A percentile compares a stretch with the other conserved stretches of the same genome.
Evolutionary conservation across 92 coral and sea anemone genomes (phyloP).

Genomic region (Palythoa grandis): DNA sequence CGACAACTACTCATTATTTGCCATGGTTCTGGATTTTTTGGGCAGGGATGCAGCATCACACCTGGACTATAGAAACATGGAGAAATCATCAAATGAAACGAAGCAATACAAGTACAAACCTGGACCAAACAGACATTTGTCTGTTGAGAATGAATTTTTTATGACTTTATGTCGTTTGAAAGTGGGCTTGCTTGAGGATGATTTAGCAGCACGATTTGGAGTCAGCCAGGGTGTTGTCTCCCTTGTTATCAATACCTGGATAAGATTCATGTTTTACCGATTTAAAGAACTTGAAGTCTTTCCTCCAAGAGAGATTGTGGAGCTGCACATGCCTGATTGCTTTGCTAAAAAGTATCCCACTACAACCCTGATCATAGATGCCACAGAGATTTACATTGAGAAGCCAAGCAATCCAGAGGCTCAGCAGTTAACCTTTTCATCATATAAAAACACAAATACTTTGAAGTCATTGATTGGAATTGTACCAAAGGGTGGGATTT

Average conservation of each 20-base stretch:
- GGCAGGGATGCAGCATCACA: conserved; percentile 61
- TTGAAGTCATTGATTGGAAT: conserved; percentile 42
- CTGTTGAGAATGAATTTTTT: conserved; percentile 49
- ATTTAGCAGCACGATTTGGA: conserved; percentile 66
- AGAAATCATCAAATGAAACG: background rate
- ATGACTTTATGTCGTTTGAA: conserved; percentile 54
- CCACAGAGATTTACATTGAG: conserved; percentile 44
- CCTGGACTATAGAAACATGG: conserved; percentile 47
- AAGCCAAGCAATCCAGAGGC: no score
- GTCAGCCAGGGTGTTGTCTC: conserved; percentile 55
- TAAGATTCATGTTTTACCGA: conserved; percentile 47
- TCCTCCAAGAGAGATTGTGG: conserved; percentile 57
- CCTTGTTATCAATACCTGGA: conserved; percentile 44
- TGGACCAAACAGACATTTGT: conserved; percentile 58
- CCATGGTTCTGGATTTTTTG: conserved; percentile 54
- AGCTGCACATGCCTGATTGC: conserved; percentile 63
- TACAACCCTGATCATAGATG: conserved; percentile 61
- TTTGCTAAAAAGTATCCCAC: conserved; percentile 53
- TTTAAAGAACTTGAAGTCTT: conserved; percentile 63
- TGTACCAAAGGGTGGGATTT: conserved; percentile 59
- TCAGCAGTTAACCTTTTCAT: conserved; percentile 54
- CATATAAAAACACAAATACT: conserved; percentile 7
- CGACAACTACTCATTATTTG: background rate
- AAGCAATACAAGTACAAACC: conserved; percentile 35
- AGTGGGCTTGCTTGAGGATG: conserved; percentile 64